Percentiles rank a stretch among this genome's conserved stretches.
Evolutionary conservation across 1,140 invertebrate genomes (phyloP).

Genomic region (Xylocopa sonorina): DNA sequence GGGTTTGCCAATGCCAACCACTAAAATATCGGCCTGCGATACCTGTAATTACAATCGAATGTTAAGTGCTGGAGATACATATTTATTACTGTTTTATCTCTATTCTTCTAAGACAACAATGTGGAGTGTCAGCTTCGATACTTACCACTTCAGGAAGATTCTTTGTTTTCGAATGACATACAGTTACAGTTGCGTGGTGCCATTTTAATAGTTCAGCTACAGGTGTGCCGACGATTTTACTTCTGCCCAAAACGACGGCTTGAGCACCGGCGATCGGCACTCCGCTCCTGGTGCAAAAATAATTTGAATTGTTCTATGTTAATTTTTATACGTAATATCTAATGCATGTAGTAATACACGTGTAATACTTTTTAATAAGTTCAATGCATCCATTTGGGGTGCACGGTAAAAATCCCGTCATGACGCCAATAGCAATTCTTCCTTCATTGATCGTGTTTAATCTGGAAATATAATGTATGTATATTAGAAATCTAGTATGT

Average conservation of each 20-base stretch:
- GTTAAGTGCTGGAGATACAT: neutral
- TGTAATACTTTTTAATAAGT: slow-evolving; percentile 91
- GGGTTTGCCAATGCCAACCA: slow-evolving; percentile 96
- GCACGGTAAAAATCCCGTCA: slow-evolving; percentile 94
- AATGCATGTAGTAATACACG: too few relatives aligned
- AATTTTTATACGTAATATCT: neutral
- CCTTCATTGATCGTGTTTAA: slow-evolving; percentile 96
- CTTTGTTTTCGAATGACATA: slow-evolving; percentile 97
- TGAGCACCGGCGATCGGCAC: slow-evolving; percentile 90
- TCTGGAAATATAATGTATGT: slow-evolving; percentile 74
- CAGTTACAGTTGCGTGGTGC: slow-evolving; percentile 97
- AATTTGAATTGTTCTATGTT: neutral
- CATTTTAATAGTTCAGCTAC: slow-evolving; percentile 97
- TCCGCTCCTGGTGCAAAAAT: slow-evolving; percentile 84
- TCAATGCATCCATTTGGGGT: slow-evolving; percentile 97
- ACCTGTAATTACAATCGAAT: slow-evolving; percentile 61
- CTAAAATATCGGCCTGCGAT: slow-evolving; percentile 94
- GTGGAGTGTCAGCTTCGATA: slow-evolving; percentile 35
- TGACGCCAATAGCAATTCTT: slow-evolving; percentile 91
- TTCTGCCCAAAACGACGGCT: slow-evolving; percentile 97
- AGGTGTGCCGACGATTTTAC: slow-evolving; percentile 98
- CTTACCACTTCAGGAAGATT: slow-evolving; percentile 90
- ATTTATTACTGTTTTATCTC: neutral
- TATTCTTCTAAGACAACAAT: neutral
- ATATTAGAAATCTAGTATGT: too few relatives aligned